A percentile compares a stretch with the other conserved stretches of the same genome.
Evolutionary conservation across 2,797 vertebrate species (phyloP).

Genomic region (Microctenopoma stevenorrisi): DNA sequence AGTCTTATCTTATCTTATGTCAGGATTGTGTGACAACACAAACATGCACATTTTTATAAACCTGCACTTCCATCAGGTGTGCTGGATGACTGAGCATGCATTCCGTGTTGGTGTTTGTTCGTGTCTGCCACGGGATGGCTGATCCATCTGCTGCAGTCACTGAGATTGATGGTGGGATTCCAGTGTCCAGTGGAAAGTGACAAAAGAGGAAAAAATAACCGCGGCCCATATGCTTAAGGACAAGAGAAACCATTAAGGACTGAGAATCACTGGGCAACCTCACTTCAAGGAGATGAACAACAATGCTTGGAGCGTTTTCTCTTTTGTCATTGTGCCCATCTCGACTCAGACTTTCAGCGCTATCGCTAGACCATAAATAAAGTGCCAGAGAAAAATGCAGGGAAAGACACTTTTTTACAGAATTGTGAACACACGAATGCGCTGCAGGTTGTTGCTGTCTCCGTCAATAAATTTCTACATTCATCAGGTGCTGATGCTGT

Average conservation of each 20-base stretch:
- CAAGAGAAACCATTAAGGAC: slow-evolving; percentile 59
- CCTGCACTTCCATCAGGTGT: slow-evolving; percentile 27
- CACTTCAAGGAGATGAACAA: slow-evolving; percentile 65
- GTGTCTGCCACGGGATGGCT: slow-evolving; percentile 48
- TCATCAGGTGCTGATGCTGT: neutral
- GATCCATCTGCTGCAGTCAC: slow-evolving; percentile 60
- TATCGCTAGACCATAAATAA: slow-evolving; percentile 57
- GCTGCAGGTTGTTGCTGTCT: neutral
- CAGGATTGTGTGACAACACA: neutral
- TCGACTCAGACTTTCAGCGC: slow-evolving; percentile 41
- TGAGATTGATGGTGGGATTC: slow-evolving; percentile 50
- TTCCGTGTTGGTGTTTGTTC: slow-evolving; percentile 41
- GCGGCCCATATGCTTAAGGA: slow-evolving; percentile 57
- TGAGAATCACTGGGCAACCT: slow-evolving; percentile 52
- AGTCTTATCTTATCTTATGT: too few relatives aligned
- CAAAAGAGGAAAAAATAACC: slow-evolving; percentile 48
- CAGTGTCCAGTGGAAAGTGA: slow-evolving; percentile 59
- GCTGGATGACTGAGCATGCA: slow-evolving; percentile 44
- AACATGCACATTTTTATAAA: slow-evolving; percentile 8
- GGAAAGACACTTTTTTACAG: slow-evolving; percentile 1
- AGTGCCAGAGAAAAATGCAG: slow-evolving; percentile 50
- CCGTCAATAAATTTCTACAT: slow-evolving; percentile 10
- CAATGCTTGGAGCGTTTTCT: slow-evolving; percentile 40
- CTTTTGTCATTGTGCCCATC: slow-evolving; percentile 36
- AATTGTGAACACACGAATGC: neutral